These are phyloP conservation scores for Dromiciops gliroides DNA, from an alignment of 2,113 vertebrate genomes.

Conservation along the genomic window DNA sequence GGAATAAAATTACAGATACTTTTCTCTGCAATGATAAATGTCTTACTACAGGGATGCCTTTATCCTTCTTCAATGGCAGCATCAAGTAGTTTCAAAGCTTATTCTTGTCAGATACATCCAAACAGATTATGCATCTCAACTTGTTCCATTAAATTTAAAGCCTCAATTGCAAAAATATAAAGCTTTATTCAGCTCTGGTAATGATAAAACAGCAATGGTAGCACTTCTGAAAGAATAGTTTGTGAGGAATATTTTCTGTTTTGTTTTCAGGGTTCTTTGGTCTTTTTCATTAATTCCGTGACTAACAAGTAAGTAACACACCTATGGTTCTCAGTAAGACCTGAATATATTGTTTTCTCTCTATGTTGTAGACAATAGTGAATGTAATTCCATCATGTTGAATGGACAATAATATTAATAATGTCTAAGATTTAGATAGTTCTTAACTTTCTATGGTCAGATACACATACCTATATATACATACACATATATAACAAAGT, in stretches of 20 bases:
- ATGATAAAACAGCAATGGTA: conserved; percentile 34
- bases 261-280: conserved; percentile 18
- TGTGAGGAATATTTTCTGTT: conserved; percentile 6
- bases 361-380: not conserved
- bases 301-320: not conserved
- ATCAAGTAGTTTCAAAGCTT: conserved; percentile 55
- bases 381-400: not conserved
- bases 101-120: conserved; percentile 67
- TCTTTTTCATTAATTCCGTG: conserved; percentile 22
- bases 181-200: conserved; percentile 46
- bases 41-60: conserved; percentile 42
- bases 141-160: conserved; percentile 48
- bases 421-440: too few species aligned
- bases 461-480: too few species aligned
- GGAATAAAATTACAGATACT: conserved; percentile 69
- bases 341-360: not conserved
- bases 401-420: not conserved
- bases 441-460: too few species aligned
- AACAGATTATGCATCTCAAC: conserved; percentile 21
- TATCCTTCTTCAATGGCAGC: conserved; percentile 53
- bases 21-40: conserved; percentile 67
- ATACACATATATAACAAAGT: too few species aligned
- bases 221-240: conserved; percentile 25
- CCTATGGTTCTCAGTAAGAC: not conserved
- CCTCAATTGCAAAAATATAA: conserved; percentile 27